Base-by-base conservation (phyloP, 2,113 vertebrate species). In the Passer domesticus region DNA sequence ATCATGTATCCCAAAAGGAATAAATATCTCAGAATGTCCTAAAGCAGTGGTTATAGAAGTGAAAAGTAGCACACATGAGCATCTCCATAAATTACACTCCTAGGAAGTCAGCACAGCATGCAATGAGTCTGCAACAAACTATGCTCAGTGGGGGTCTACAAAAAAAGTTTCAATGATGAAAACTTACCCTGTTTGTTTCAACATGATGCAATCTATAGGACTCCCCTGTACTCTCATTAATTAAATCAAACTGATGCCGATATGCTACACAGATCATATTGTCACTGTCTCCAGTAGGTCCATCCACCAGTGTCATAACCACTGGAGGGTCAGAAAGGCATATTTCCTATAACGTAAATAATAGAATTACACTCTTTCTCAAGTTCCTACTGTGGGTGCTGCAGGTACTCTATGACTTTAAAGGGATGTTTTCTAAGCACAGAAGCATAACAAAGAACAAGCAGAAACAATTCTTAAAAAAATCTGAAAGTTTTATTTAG, bases 241-340 rank as follows among this genome's bases (percentile, higher is more conserved):
- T 98, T 96, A 99, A 97, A 87, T 99, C 99, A 78, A 99, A 99
- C 96, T 99, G 99, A 95, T 99, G 99, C 39, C 98, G 99, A 97
- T 99, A 99, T 0, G 99, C 99, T 94, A 99, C 99, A 24, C 99
- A 99, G 96, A 99, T 99, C 98, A 99, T 99, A 90, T 99, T 99
- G 98, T 99, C 99, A 11, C 99, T 99, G 79, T 99, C 99, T 50
- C 98, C 99, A 0, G 98, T 98, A 8, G 99, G 99, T 15, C 99
- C 99, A 13, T 99, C 99, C 78, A 99, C 99, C 79, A 99, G 97
- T 0, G 99, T 98, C 99, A 99, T 99, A 96, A 99, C 98, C 50
- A 97, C 95, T 1, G 99, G 99, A 13, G 99, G 97, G 96, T 99
- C 99, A 12, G 99, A 99, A 95, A 99, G 98, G 91, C 99, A 99